Evolutionary conservation across 2,888 invertebrate species (phyloP).

Genomic region (Pedicia rivosa): DNA sequence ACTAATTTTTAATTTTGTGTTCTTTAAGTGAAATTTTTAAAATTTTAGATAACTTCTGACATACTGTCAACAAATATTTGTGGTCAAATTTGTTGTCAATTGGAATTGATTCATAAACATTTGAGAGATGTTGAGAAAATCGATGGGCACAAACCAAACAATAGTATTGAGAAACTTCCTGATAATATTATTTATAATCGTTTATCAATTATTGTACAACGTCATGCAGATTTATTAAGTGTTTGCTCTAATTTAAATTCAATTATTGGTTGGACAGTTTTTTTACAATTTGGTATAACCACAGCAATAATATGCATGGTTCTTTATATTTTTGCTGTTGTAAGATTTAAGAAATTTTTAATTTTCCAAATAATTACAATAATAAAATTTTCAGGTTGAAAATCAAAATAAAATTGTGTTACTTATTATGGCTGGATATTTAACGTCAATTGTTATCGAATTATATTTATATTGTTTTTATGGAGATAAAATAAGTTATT

Average conservation of each 20-base stretch:
- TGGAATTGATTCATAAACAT: constrained; percentile 2
- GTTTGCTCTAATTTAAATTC: neutral
- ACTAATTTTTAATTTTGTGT: neutral
- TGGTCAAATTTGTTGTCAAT: constrained; percentile 2
- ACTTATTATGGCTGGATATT: neutral
- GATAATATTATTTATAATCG: neutral
- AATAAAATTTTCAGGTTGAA: neutral
- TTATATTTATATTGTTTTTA: constrained; percentile 3
- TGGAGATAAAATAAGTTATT: neutral
- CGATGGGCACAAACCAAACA: neutral
- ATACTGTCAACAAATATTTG: constrained; percentile 1
- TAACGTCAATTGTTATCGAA: constrained; percentile 1
- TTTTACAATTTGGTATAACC: constrained; percentile 3
- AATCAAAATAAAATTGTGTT: neutral
- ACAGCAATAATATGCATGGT: constrained; percentile 1
- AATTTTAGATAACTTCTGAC: neutral
- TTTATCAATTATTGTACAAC: neutral
- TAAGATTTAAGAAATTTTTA: neutral
- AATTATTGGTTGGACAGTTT: constrained; percentile 4
- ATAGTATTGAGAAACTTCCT: neutral
- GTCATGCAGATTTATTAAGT: neutral
- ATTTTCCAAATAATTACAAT: neutral
- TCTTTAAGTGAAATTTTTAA: neutral
- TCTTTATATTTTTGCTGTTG: neutral
- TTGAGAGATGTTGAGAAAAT: neutral